phyloP scores from a whole-genome alignment of 2,888 invertebrate genomes.

The Drosophila paucipuncta region DNA sequence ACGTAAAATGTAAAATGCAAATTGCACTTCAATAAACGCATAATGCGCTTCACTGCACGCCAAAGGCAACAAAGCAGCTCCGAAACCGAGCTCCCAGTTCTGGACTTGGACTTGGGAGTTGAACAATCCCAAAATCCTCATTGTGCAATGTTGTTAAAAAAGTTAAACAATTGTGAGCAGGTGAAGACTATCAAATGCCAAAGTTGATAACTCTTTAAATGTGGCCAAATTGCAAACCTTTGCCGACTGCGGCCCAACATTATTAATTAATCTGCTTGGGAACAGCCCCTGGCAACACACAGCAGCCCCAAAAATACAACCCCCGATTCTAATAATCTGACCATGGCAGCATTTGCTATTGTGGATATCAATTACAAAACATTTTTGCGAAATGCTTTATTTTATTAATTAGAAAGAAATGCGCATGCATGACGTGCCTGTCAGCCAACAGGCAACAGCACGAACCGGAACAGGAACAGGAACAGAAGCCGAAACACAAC shows the following conservation, averaged over 20 bases:
- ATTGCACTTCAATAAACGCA: slow-evolving; percentile 71
- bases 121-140: slow-evolving; percentile 2
- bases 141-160: slow-evolving; percentile 26
- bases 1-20: slow-evolving; percentile 44
- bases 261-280: slow-evolving; percentile 60
- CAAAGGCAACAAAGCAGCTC: slow-evolving; percentile 63
- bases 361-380: slow-evolving; percentile 63
- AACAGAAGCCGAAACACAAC: slow-evolving; percentile 18
- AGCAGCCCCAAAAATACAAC: slow-evolving; percentile 46
- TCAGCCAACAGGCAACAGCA: slow-evolving; percentile 6
- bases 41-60: slow-evolving; percentile 67
- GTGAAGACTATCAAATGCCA: slow-evolving; percentile 45
- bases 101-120: not conserved
- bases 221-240: slow-evolving; percentile 27
- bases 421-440: slow-evolving; percentile 41
- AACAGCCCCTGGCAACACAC: slow-evolving; percentile 51
- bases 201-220: slow-evolving; percentile 45
- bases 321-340: slow-evolving; percentile 14
- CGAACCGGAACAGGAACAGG: not conserved
- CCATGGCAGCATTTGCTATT: slow-evolving; percentile 10
- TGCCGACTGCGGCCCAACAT: slow-evolving; percentile 19
- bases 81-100: slow-evolving; percentile 9
- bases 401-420: slow-evolving; percentile 68
- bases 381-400: slow-evolving; percentile 54
- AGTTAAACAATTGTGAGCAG: slow-evolving; percentile 39